phyloP scores from a whole-genome alignment of 2,113 vertebrate genomes.

The Catharus bicknelli region DNA sequence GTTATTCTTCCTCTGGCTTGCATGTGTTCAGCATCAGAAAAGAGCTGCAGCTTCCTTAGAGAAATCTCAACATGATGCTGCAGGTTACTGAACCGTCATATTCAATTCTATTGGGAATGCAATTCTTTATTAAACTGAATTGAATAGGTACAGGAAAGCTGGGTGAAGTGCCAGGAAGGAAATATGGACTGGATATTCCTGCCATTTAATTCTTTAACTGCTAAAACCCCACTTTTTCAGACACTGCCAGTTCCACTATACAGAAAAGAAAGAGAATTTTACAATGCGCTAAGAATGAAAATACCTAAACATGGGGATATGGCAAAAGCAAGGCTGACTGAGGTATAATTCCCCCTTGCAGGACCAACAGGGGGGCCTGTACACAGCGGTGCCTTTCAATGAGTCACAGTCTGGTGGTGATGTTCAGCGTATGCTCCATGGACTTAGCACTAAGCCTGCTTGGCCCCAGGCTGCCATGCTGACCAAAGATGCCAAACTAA shows the following conservation, averaged over 20 bases:
- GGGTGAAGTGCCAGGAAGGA: neutral
- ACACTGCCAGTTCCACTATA: neutral
- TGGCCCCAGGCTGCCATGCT: neutral
- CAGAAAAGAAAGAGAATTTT: neutral
- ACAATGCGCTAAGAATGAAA: neutral
- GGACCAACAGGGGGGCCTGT: neutral
- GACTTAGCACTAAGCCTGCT: neutral
- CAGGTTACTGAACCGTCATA: neutral
- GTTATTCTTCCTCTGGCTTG: neutral
- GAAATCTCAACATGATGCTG: neutral
- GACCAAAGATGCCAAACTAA: neutral
- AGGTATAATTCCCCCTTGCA: neutral
- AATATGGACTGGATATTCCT: neutral
- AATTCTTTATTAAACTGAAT: neutral
- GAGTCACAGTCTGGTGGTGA: conserved; percentile 28
- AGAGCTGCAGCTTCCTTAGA: neutral
- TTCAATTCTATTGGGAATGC: neutral
- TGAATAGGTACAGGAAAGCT: neutral
- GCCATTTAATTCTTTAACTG: neutral
- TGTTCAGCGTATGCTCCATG: neutral
- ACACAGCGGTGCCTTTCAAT: neutral
- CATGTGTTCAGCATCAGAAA: neutral
- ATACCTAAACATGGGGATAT: neutral
- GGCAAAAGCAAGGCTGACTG: neutral
- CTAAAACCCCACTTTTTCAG: neutral